Evolutionary conservation across 2,888 invertebrate genomes (phyloP).

Genomic region (Glyphotaelius pellucidus): DNA sequence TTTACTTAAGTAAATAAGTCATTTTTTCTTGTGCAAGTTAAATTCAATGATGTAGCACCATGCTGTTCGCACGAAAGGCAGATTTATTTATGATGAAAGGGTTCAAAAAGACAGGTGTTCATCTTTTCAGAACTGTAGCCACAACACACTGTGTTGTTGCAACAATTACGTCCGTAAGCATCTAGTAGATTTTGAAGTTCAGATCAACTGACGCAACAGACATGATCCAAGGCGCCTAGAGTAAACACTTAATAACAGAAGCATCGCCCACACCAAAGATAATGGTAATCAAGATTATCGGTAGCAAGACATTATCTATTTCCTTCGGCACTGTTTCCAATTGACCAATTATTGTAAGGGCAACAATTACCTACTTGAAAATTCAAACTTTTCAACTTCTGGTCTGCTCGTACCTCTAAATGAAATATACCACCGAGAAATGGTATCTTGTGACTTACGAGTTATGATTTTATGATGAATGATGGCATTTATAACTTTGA

Average conservation of each 20-base stretch:
- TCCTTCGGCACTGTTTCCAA: not conserved
- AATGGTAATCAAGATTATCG: constrained; percentile 13
- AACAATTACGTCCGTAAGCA: not conserved
- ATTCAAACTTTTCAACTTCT: not conserved
- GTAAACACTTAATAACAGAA: not conserved
- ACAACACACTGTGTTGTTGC: not conserved
- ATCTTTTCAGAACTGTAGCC: not conserved
- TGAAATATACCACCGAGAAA: not conserved
- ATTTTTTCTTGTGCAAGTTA: no score
- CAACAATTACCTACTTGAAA: not conserved
- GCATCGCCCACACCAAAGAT: constrained; percentile 10
- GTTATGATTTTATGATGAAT: not conserved
- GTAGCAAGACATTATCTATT: not conserved
- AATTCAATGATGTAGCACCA: not conserved
- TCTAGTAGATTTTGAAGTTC: no score
- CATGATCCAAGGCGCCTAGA: not conserved
- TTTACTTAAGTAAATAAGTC: not conserved
- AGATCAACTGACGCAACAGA: not conserved
- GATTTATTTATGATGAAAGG: no score
- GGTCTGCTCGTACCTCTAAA: not conserved
- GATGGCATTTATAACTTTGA: not conserved
- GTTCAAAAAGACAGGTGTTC: not conserved
- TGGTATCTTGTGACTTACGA: not conserved
- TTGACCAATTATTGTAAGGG: not conserved
- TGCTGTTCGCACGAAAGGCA: not conserved